These are phyloP conservation scores for Chiropotes sagulatus DNA, from an alignment of 2,797 vertebrate species.

Conservation along the genomic window DNA sequence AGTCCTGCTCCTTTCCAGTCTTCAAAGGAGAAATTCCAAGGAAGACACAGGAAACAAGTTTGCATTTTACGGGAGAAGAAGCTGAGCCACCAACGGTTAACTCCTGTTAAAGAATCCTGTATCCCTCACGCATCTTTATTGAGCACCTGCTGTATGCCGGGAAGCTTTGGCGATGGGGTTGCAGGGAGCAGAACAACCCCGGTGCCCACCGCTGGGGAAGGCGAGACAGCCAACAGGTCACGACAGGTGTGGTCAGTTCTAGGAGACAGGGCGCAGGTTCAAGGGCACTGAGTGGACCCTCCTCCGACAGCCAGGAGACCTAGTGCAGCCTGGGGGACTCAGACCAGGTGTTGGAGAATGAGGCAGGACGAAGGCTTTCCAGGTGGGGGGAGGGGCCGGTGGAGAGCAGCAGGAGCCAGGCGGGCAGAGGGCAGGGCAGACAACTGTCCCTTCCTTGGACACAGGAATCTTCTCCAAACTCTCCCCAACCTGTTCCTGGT, in stretches of 20 bases:
- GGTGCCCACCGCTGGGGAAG: neutral
- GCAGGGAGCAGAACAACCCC: neutral
- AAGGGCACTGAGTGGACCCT: neutral
- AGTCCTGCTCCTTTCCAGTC: no score
- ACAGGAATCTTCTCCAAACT: neutral
- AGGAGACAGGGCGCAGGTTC: neutral
- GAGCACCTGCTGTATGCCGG: neutral
- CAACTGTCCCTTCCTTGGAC: neutral
- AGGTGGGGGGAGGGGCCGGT: no score
- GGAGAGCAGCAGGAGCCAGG: neutral
- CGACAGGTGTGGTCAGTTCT: neutral
- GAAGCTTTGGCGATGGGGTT: neutral
- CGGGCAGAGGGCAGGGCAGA: neutral
- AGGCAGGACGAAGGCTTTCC: no score
- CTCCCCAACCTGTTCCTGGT: neutral
- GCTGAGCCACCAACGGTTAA: neutral
- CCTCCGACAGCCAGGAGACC: neutral
- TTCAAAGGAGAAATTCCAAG: neutral
- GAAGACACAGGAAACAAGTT: neutral
- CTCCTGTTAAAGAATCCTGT: neutral
- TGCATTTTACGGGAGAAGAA: neutral
- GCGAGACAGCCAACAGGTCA: neutral
- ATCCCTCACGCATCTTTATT: neutral
- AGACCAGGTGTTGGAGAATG: no score
- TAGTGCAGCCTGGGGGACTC: neutral